These are phyloP conservation scores for Lates calcarifer DNA, from an alignment of 2,113 vertebrate genomes.

Conservation along the genomic window DNA sequence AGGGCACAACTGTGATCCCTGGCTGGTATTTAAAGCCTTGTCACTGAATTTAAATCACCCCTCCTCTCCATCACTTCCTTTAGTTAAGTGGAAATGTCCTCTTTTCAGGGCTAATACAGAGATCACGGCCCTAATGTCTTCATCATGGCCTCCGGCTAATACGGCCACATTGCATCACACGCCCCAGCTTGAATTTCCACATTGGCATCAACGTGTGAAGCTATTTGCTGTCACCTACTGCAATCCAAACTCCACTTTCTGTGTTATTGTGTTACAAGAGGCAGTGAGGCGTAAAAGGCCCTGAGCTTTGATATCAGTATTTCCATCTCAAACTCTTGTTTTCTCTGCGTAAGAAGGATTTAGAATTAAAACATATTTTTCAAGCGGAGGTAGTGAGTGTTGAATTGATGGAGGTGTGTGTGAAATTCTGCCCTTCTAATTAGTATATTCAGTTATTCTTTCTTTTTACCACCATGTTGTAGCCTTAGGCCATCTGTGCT, in stretches of 20 bases:
- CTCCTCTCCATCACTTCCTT: constrained; percentile 69
- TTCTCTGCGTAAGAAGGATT: constrained; percentile 15
- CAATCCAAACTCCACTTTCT: neutral
- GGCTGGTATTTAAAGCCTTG: constrained; percentile 85
- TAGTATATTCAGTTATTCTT: constrained; percentile 69
- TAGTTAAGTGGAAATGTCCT: constrained; percentile 79
- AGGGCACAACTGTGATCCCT: constrained; percentile 83
- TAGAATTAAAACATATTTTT: constrained; percentile 34
- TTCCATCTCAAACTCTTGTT: constrained; percentile 16
- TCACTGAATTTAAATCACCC: constrained; percentile 84
- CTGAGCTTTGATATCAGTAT: constrained; percentile 1
- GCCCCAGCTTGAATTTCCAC: constrained; percentile 39
- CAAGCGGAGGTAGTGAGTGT: constrained; percentile 16
- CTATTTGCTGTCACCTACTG: neutral
- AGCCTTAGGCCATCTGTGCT: constrained; percentile 64
- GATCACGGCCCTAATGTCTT: constrained; percentile 68
- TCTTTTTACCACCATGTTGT: constrained; percentile 54
- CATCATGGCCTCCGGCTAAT: constrained; percentile 45
- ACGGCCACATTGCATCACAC: constrained; percentile 37
- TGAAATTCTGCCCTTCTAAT: constrained; percentile 70
- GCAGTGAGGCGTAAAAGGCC: constrained; percentile 5
- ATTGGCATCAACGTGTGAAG: constrained; percentile 9
- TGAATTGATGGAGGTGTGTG: constrained; percentile 57
- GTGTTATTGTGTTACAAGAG: constrained; percentile 17
- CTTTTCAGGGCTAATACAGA: constrained; percentile 69